A percentile compares a stretch with the other conserved stretches of the same genome.
Conservation (phyloP, 2,113 vertebrate genomes). For the Lophura nycthemera region DNA sequence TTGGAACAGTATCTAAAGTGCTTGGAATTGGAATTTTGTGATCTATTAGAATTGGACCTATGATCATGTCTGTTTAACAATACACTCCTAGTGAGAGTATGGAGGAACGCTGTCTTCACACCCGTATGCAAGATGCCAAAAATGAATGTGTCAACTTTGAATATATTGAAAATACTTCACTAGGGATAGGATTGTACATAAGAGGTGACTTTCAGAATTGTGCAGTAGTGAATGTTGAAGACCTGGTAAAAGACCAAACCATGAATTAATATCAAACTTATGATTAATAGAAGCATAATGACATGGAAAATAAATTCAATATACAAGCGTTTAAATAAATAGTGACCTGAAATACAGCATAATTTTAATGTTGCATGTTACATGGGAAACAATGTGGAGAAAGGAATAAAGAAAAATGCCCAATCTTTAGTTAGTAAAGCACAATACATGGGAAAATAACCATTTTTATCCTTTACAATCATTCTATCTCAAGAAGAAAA, state of each 20-base stretch:
- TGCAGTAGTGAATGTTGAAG: neutral
- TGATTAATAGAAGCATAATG: neutral
- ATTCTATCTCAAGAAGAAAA: neutral
- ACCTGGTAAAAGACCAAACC: neutral
- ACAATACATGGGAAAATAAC: neutral
- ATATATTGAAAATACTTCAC: neutral
- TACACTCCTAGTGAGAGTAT: fast-evolving
- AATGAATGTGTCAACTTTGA: neutral
- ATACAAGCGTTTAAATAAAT: neutral
- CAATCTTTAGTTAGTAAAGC: neutral
- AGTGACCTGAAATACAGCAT: neutral
- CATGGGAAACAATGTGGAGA: neutral
- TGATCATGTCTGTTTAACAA: neutral
- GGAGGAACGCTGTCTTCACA: neutral
- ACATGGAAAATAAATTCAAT: neutral
- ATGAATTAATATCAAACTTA: neutral
- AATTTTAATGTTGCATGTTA: neutral
- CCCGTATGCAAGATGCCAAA: neutral
- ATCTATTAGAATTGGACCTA: neutral
- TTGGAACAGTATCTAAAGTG: neutral
- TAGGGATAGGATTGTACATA: neutral
- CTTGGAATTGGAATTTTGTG: too few species aligned
- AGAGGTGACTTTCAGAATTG: neutral
- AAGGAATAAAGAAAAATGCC: neutral
- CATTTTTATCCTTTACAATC: neutral